These are phyloP conservation scores for Alfaro cultratus DNA, from an alignment of 2,797 vertebrate species.

Conservation along the genomic window DNA sequence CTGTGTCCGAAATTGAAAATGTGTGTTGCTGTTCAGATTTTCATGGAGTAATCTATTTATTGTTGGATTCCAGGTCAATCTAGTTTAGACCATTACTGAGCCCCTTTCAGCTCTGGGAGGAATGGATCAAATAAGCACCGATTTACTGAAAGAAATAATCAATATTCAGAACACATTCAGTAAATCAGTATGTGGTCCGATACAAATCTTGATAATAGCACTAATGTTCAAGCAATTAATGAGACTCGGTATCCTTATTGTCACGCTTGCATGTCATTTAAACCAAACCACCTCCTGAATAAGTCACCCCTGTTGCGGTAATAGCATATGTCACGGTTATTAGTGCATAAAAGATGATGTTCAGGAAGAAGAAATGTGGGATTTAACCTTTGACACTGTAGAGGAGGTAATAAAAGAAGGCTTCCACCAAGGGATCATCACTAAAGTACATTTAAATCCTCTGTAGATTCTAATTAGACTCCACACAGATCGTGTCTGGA, in stretches of 20 bases:
- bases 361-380: not conserved
- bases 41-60: not conserved
- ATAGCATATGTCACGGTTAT: conserved; percentile 1
- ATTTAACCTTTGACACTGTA: conserved; percentile 2
- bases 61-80: not conserved
- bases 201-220: conserved; percentile 10
- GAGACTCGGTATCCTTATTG: not conserved
- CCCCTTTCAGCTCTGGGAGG: not conserved
- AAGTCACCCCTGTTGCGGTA: conserved; percentile 11
- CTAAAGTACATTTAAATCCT: conserved; percentile 18
- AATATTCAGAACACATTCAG: conserved; percentile 27
- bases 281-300: conserved; percentile 1
- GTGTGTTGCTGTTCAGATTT: not conserved
- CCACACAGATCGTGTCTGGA: conserved; percentile 23
- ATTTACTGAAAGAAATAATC: conserved; percentile 11
- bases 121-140: conserved; percentile 19
- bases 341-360: conserved; percentile 6
- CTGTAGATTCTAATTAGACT: conserved; percentile 28
- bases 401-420: not conserved
- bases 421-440: conserved; percentile 1
- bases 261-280: conserved; percentile 2
- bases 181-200: conserved; percentile 19
- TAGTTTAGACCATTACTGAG: not conserved
- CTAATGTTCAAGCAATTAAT: not conserved
- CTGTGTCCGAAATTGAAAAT: not conserved